A percentile compares a stretch with the other conserved stretches of the same genome.
phyloP scores from a whole-genome alignment of 2,888 invertebrate species.

The Chrysolina haemoptera region DNA sequence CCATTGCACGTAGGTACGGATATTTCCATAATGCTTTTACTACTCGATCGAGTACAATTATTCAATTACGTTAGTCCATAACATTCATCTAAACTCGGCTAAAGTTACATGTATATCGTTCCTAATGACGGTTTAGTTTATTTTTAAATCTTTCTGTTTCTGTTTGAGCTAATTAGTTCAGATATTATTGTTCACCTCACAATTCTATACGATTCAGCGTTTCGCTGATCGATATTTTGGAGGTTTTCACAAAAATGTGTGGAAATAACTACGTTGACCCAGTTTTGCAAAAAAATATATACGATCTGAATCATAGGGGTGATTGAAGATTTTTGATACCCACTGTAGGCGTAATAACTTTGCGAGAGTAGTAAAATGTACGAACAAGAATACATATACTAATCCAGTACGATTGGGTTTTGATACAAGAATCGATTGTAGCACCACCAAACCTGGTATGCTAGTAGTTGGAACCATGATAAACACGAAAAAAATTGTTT shows the following conservation, averaged over 20 bases:
- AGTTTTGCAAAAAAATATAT: no score
- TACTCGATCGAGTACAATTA: slow-evolving; percentile 22
- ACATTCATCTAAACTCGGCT: slow-evolving; percentile 35
- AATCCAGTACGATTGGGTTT: no score
- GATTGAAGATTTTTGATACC: no score
- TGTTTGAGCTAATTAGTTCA: slow-evolving; percentile 51
- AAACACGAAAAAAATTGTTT: no score
- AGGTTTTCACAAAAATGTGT: neutral
- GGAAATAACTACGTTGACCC: neutral
- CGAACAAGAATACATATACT: no score
- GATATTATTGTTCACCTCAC: slow-evolving; percentile 43
- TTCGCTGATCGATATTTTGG: neutral
- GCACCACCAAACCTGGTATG: no score
- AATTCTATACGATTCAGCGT: neutral
- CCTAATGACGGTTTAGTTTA: slow-evolving; percentile 49
- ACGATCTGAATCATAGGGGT: no score
- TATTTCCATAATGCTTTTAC: slow-evolving; percentile 11
- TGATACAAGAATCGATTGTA: no score
- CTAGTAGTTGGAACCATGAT: no score
- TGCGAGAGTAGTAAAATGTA: no score
- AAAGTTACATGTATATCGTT: slow-evolving; percentile 44
- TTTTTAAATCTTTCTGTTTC: slow-evolving; percentile 50
- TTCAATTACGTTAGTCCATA: slow-evolving; percentile 32
- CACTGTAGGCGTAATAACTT: no score
- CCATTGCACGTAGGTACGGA: neutral